Percentiles rank a stretch among this genome's conserved stretches.
Conservation (phyloP, 2,113 vertebrate genomes). For the Cheilinus undulatus region DNA sequence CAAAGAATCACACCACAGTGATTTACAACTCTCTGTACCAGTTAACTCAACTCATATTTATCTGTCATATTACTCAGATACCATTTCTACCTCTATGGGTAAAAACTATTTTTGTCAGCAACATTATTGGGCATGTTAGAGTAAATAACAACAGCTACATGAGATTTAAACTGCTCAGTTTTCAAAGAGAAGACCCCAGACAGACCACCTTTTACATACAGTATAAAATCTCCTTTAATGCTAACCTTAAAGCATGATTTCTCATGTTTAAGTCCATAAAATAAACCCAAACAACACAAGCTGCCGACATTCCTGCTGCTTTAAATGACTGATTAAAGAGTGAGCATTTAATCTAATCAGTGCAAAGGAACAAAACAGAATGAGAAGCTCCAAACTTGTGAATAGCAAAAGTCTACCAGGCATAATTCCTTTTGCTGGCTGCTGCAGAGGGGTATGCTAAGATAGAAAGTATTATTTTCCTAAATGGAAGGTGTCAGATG, state of each 20-base stretch:
- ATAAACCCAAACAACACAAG: constrained; percentile 28
- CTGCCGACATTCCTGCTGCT: constrained; percentile 29
- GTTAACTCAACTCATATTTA: constrained; percentile 85
- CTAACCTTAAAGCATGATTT: constrained; percentile 12
- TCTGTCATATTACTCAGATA: constrained; percentile 81
- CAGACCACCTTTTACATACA: no score
- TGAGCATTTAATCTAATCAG: constrained; percentile 71
- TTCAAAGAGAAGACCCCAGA: constrained; percentile 10
- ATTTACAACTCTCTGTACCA: constrained; percentile 87
- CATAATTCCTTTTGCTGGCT: constrained; percentile 98
- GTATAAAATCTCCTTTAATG: constrained; percentile 15
- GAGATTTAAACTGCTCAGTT: constrained; percentile 30
- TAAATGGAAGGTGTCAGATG: constrained; percentile 99
- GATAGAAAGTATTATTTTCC: constrained; percentile 99
- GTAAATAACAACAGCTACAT: constrained; percentile 18
- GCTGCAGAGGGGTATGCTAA: constrained; percentile 99
- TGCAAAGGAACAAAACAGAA: constrained; percentile 73
- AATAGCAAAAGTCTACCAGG: constrained; percentile 89
- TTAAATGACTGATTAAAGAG: constrained; percentile 63
- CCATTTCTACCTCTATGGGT: constrained; percentile 70
- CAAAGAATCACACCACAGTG: constrained; percentile 84
- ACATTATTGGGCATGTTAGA: constrained; percentile 3
- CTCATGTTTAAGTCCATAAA: constrained; percentile 23
- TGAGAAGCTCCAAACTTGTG: constrained; percentile 78
- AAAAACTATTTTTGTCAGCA: constrained; percentile 40